Evolutionary conservation across 2,797 vertebrate genomes (phyloP), one percentile per base, ranked within the genome.

Genomic region (Uromys caudimaculatus): DNA sequence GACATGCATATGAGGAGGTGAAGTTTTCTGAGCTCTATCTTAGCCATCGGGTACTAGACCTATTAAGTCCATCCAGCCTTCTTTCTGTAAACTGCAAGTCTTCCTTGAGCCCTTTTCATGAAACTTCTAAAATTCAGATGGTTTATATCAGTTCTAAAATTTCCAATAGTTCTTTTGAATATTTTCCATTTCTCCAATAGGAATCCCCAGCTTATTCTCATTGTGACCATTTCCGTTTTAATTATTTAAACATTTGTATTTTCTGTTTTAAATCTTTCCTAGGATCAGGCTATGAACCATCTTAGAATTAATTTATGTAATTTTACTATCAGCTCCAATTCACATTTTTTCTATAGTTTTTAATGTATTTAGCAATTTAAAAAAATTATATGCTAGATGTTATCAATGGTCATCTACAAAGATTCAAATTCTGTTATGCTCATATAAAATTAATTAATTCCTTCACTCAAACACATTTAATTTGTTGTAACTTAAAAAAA

Each of bases 131-230:
- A 60, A 90, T 64, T 84, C 44, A 92, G 21, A 71, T 44, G 52
- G 0, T 69, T 94, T 84, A 6, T 52, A 44, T 79, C 10, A 79
- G 4, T 24, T 71, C 24, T 83, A 50, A 67, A 91, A 71, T 75
- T 89, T 69, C 44, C 11, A 76, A 8, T 47, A 54, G 75, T 94
- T 90, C 38, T 82, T 95, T 92, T 58, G 24, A 91, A 44, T 64
- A 58, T 27, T 92, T 97, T 85, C 44, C 7, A 81, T 75, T 88
- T 90, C 50, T 85, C n/a, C 73, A 58, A 5, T 90, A 84, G 14
- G 24, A 81, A 56, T 75, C 41, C 9, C 60, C n/a, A 79, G 60
- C 12, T 73, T 38, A 60, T 32, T 81, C 1, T 85, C 2, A 27
- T 64, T 60, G 41, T 71, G 58, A 79, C 81, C n/a, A 32, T 14